Conservation (phyloP, 2,888 invertebrate species). For the Nipponacmea schrenckii region DNA sequence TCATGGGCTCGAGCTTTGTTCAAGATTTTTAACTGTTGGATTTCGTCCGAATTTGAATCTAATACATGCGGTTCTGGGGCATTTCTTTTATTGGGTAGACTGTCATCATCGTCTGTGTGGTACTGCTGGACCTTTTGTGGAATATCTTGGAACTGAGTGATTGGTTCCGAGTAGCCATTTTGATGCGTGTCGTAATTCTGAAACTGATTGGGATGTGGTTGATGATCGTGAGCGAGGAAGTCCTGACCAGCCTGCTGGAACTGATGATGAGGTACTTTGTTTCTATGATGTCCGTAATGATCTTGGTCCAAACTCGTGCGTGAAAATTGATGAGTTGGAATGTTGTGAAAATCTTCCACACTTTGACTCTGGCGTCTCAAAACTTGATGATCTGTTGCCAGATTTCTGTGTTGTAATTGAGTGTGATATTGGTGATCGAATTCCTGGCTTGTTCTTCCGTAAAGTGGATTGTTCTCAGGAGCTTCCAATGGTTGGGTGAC, state of each 20-base stretch:
- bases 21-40: conserved; percentile 58
- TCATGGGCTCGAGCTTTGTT: conserved; percentile 62
- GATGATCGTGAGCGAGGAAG: neutral
- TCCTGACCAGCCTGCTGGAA: neutral
- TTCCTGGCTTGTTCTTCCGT: neutral
- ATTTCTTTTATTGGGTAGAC: neutral
- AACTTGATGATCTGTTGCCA: neutral
- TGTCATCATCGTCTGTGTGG: neutral
- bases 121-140: neutral
- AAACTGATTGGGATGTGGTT: neutral
- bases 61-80: neutral
- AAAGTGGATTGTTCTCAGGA: neutral
- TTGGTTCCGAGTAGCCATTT: neutral
- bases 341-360: neutral
- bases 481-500: neutral
- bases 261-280: neutral
- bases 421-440: neutral
- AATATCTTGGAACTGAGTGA: neutral
- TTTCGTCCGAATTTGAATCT: neutral
- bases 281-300: neutral
- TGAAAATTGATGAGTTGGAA: neutral
- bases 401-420: neutral
- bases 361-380: neutral
- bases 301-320: neutral
- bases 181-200: neutral